Evolutionary conservation across 2,113 vertebrate genomes (phyloP).

Genomic region (Pavo muticus): DNA sequence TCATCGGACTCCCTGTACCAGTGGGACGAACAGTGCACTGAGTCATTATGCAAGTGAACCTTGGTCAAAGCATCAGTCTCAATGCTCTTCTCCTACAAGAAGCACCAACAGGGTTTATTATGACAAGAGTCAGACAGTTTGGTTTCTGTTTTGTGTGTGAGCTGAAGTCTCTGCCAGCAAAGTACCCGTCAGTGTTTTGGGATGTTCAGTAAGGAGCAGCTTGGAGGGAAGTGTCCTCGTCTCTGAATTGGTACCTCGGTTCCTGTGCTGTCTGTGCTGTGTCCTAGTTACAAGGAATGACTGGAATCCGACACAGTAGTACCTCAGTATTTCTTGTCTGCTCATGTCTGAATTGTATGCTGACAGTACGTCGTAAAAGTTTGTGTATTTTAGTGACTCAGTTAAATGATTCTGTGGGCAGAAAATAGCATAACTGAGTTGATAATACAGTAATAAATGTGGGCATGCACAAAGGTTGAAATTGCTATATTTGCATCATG

Average conservation of each 20-base stretch:
- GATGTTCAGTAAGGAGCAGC: not conserved
- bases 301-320: not conserved
- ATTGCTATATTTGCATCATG: constrained; percentile 38
- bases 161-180: not conserved
- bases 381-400: constrained; percentile 36
- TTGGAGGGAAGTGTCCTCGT: not conserved
- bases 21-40: not conserved
- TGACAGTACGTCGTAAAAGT: not conserved
- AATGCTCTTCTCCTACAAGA: not conserved
- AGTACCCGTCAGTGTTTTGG: not conserved
- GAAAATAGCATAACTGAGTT: constrained; percentile 13
- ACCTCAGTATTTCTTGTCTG: not conserved
- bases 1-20: not conserved
- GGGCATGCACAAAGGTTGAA: constrained; percentile 36
- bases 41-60: not conserved
- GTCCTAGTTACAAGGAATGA: not conserved
- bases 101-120: not conserved
- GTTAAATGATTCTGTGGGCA: not conserved
- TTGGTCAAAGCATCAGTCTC: not conserved
- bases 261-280: not conserved
- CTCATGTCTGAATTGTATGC: not conserved
- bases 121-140: not conserved
- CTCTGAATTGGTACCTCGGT: not conserved
- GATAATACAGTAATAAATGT: constrained; percentile 7
- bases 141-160: not conserved